Base-by-base conservation (phyloP, 2,888 invertebrate species). In the Cerastoderma edule region DNA sequence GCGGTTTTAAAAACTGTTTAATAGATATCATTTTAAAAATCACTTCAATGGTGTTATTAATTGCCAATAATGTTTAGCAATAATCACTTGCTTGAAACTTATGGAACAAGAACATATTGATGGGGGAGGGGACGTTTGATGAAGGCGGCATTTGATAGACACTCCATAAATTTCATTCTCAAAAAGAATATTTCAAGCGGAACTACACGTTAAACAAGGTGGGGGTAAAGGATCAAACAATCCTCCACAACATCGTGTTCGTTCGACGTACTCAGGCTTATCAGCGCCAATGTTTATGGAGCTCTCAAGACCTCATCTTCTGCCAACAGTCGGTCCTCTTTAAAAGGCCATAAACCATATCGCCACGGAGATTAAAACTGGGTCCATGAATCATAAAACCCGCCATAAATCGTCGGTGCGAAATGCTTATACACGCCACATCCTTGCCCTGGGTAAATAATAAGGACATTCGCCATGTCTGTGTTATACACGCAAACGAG, bases 261-360 rank as follows among this genome's bases (percentile, higher is more conserved):
- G 16, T 10, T n/a, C 50, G 50, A 24, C 24, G 50, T 22, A 50
- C 50, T 22, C 35, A 22, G 39, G 24, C 60, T 60, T 60, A 60
- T 60, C 60, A 8, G 33, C 8, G 16, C 39, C 60, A 35, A 60
- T 60, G 39, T 60, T 60, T 60, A 60, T 60, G 60, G 39, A 60
- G 60, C 60, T 24, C 60, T 60, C 39, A 39, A 13, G 24, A 24
- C 60, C 10, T 35, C 60, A 60, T 60, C 60, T 60, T 65, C 19
- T 65, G 46, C 24, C 33, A 57, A 54, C 66, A 48, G 56, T 70
- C 64, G 65, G 74, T 44, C 64, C 69, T 69, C 66, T 73, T 70
- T 70, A 73, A 70, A 67, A 73, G 39, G 44, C 73, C 73, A 77
- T 77, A 77, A 77, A 77, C 77, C 67, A 77, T 77, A 77, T 77